Evolutionary conservation across 2,797 vertebrate species (phyloP), one percentile per base, ranked within the genome.

Genomic region (Nyctibius grandis): DNA sequence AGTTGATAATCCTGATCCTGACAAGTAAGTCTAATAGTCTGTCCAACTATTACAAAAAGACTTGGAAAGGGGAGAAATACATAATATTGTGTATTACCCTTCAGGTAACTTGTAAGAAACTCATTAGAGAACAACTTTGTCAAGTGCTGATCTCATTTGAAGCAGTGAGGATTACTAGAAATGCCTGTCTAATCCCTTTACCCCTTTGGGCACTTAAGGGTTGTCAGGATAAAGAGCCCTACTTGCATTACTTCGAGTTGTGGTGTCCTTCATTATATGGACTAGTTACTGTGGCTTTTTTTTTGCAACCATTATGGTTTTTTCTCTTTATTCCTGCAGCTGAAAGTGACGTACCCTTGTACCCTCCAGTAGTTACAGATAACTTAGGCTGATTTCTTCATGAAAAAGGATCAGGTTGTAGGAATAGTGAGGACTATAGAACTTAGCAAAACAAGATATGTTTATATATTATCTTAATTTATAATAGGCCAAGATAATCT

Each of bases 1-100:
- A 97, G 99, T 99, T 93, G 99, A 99, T 97, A 99, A 99, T 95
- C 99, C 99, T 16, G 99, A 99, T 86, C 98, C 99, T 95, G 99
- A 99, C 85, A 99, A 99, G 99, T 99, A 97, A 97, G 99, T 98
- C 28, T 26, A 28, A 38, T 28, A 54, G 29, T 80, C 57, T 72
- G 31, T 59, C 38, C 3, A 2, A 72, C 21, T 74, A 44, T 38
- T 83, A 59, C 34, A 68, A 4, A n/a, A 60, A 63, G 18, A 60
- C 28, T 70, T 80, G 23, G 31, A 61, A 53, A 64, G 5, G 34
- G 45, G 53, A 74, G 5, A 51, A 83, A 40, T 40, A 18, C 7
- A 11, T 21, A 28, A 9, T 34, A 18, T 19, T 75, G 29, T 33
- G 14, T 72, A 63, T 28, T 51, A 69, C 29, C 34, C 26, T 85